Evolutionary conservation across 2,888 invertebrate genomes (phyloP).

Genomic region (Silvanus unidentatus): DNA sequence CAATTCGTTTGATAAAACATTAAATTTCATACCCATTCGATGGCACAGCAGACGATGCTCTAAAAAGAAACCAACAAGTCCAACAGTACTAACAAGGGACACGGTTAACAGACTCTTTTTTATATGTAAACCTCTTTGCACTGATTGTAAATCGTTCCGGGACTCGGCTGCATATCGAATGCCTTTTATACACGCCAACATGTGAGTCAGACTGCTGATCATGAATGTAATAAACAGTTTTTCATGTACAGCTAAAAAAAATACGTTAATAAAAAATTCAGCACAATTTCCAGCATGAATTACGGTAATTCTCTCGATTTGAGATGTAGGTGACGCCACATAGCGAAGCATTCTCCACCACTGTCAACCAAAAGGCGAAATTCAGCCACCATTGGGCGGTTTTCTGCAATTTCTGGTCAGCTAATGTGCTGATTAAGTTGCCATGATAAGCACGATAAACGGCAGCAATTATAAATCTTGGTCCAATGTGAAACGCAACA

Average conservation of each 20-base stretch:
- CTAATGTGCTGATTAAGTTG: constrained; percentile 56
- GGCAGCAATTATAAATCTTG: constrained; percentile 81
- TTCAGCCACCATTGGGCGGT: constrained; percentile 59
- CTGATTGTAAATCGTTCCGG: constrained; percentile 27
- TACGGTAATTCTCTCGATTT: constrained; percentile 92
- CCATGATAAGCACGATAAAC: constrained; percentile 80
- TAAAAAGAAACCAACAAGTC: constrained; percentile 81
- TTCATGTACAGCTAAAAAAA: constrained; percentile 75
- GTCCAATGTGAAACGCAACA: constrained; percentile 87
- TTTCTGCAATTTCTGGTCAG: constrained; percentile 51
- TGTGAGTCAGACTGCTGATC: constrained; percentile 76
- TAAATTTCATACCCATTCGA: constrained; percentile 67
- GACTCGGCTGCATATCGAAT: constrained; percentile 38
- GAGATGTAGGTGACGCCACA: constrained; percentile 90
- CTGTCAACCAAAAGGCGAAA: constrained; percentile 75
- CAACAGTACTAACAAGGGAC: constrained; percentile 73
- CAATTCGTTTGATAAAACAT: neutral
- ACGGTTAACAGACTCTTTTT: constrained; percentile 72
- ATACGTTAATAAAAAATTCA: neutral
- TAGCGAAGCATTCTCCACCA: constrained; percentile 77
- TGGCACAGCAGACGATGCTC: constrained; percentile 85
- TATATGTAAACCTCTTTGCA: constrained; percentile 35
- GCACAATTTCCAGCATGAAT: constrained; percentile 51
- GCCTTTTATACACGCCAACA: constrained; percentile 67
- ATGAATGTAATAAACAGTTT: constrained; percentile 89